Conservation (phyloP, 2,797 vertebrate genomes). For the Lepilemur septentrionalis region DNA sequence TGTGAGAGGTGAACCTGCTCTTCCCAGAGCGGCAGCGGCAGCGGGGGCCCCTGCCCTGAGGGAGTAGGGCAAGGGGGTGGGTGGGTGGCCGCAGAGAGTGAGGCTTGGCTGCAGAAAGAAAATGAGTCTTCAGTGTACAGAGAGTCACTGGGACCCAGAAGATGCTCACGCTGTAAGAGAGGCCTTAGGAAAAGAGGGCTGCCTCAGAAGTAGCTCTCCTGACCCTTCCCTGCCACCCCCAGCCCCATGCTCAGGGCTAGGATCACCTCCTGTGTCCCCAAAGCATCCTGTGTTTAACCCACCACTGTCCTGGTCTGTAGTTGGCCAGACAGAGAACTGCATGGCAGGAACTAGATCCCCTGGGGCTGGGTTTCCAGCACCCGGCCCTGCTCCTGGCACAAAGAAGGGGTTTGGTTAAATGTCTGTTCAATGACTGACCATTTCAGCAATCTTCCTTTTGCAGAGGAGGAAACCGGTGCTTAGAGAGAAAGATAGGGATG, state of each 20-base stretch:
- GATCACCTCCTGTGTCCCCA: background rate
- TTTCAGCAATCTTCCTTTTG: background rate
- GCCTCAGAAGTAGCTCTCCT: background rate
- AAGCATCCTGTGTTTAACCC: fast-evolving
- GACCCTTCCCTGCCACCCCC: background rate
- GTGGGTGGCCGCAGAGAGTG: background rate
- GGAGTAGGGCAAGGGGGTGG: fast-evolving
- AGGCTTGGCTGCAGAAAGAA: background rate
- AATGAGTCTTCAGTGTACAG: background rate
- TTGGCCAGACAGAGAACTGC: too few relatives aligned
- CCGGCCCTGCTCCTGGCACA: background rate
- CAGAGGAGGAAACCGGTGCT: background rate
- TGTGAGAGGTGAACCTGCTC: background rate
- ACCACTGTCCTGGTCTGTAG: background rate
- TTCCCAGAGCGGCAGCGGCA: background rate
- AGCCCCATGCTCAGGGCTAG: too few relatives aligned
- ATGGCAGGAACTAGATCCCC: background rate
- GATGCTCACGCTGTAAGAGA: fast-evolving
- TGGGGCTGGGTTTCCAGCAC: background rate
- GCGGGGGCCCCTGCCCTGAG: background rate
- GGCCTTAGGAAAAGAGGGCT: background rate
- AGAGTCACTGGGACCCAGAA: background rate
- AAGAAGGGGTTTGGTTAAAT: background rate
- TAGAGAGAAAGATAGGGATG: background rate
- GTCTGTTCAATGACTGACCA: background rate